phyloP scores from a whole-genome alignment of 1,140 invertebrate genomes.

The Thaumatotibia leucotreta region DNA sequence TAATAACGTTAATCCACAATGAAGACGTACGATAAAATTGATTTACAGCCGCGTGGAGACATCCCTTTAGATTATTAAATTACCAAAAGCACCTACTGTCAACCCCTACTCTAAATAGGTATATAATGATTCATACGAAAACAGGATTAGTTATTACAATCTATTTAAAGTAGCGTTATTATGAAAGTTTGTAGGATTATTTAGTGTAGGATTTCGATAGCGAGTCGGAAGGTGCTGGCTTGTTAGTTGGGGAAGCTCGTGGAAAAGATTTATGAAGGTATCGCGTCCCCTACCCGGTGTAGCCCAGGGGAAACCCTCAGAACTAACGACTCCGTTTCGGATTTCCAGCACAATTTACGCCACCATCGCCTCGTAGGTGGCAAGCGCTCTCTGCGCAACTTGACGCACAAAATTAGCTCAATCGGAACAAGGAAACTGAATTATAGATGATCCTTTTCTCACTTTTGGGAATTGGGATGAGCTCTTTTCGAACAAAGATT shows the following conservation, averaged over 20 bases:
- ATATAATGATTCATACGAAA: constrained; percentile 50
- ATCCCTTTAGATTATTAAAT: constrained; percentile 54
- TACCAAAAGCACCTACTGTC: constrained; percentile 31
- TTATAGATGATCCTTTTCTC: constrained; percentile 7
- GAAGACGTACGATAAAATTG: constrained; percentile 39
- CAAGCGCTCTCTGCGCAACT: constrained; percentile 41
- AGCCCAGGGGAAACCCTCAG: constrained; percentile 53
- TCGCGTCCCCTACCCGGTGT: constrained; percentile 47
- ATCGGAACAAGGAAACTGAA: constrained; percentile 27
- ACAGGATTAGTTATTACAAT: constrained; percentile 51
- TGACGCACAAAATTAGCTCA: constrained; percentile 42
- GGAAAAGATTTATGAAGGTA: constrained; percentile 72
- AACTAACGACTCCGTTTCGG: constrained; percentile 67
- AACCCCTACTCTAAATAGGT: constrained; percentile 32
- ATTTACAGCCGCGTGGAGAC: constrained; percentile 41
- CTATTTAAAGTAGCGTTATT: constrained; percentile 57
- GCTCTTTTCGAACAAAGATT: background rate
- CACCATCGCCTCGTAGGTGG: constrained; percentile 24
- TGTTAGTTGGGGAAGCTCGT: constrained; percentile 65
- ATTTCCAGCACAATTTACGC: constrained; percentile 70
- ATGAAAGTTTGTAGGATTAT: constrained; percentile 63
- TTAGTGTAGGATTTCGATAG: constrained; percentile 50
- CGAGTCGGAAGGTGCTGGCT: constrained; percentile 43
- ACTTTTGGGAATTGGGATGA: constrained; percentile 1
- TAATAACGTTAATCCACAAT: constrained; percentile 36